Evolutionary conservation across 2,113 vertebrate genomes (phyloP).

Genomic region (Tachysurus vachellii): DNA sequence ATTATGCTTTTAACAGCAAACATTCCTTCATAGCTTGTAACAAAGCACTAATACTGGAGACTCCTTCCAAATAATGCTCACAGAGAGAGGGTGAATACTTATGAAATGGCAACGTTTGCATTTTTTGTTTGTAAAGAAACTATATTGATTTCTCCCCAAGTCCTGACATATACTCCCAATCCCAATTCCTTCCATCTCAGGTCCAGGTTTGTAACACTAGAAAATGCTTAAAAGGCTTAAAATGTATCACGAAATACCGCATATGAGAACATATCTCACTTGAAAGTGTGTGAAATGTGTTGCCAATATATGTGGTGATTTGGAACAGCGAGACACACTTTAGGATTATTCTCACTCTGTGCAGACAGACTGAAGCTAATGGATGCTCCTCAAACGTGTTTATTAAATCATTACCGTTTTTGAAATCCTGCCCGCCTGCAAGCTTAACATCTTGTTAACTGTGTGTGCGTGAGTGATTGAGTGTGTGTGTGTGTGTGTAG

Average conservation of each 20-base stretch:
- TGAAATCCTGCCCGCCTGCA: constrained; percentile 60
- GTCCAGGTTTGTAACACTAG: neutral
- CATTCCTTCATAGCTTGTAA: too few species aligned
- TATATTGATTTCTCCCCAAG: too few species aligned
- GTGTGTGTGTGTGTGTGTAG: neutral
- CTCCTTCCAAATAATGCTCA: neutral
- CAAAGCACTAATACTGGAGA: neutral
- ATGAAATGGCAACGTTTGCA: neutral
- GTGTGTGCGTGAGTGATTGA: neutral
- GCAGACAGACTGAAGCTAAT: constrained; percentile 18
- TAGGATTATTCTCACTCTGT: neutral
- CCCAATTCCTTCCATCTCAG: neutral
- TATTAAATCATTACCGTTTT: constrained; percentile 65
- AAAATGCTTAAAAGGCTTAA: neutral
- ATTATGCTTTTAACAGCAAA: too few species aligned
- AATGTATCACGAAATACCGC: neutral
- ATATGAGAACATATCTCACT: neutral
- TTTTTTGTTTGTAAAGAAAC: neutral
- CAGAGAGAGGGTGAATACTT: neutral
- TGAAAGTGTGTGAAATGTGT: neutral
- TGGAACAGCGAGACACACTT: neutral
- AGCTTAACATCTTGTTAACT: constrained; percentile 32
- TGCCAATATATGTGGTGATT: neutral
- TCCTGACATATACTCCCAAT: neutral
- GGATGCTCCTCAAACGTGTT: constrained; percentile 6